Base-by-base conservation (phyloP, 2,113 vertebrate species). In the Pterocles orientalis region DNA sequence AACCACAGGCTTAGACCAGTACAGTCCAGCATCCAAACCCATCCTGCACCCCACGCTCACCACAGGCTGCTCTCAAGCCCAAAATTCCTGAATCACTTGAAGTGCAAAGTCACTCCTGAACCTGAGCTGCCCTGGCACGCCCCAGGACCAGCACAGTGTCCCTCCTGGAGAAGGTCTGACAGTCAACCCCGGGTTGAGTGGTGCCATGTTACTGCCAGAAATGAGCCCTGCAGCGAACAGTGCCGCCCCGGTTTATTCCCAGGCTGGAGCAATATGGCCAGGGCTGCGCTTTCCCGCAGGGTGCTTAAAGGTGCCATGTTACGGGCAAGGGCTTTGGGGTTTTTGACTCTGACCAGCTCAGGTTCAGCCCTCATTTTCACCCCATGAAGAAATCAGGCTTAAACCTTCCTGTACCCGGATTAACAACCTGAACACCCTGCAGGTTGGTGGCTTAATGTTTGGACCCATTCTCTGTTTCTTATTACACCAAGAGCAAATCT, bases 141-240 rank as follows among this genome's bases (percentile, higher is more conserved):
- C 43, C 39, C 60, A 21, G 48, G 20, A 29, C 1, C 6, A 65
- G 64, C 34, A 10, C 14, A 21, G 41, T 15, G 41, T 53, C 33
- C 51, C 76, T 71, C 43, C 62, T 13, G 12, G 34, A 34, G 47
- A 18, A n/a, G 48, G 15, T 33, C 43, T 41, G 69, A 33, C 43
- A 47, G 79, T 48, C 29, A 29, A 3, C 12, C 25, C 53, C 7
- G 3, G 36, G 18, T 29, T 3, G 12, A 34, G 23, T 3, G n/a
- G 15, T 25, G 29, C 36, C 31, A 5, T 33, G 25, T 47, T 75
- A 34, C 33, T 43, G 45, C 33, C 31, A 47, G 73, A 41, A 39
- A 66, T 29, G 34, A 2, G 19, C 24, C 43, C n/a, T 54, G 64
- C 0, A 1, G 36, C 1, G 0, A 33, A 29, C 5, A 1, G 14